Evolutionary conservation across 1,140 invertebrate genomes (phyloP), one percentile per base, ranked within the genome.

Genomic region (Chrysoperla carnea): DNA sequence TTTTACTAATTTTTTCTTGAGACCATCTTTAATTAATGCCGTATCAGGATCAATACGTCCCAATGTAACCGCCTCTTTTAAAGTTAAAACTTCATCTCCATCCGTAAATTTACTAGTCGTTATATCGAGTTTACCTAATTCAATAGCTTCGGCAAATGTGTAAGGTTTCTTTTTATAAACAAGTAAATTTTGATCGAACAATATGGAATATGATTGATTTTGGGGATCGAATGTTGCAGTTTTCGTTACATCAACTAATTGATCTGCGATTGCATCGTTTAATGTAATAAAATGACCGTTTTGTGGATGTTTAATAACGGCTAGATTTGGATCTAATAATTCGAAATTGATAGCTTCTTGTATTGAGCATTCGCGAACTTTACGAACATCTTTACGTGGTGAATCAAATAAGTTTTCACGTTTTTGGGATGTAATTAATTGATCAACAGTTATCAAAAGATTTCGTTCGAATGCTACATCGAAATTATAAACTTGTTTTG

Each of bases 1-100:
- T 53, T 84, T 87, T 7, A 90, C 70, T 43, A 92, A 61, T 53
- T 80, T 78, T 51, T 78, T 78, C 54, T 84, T 85, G 48, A 78
- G 72, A 46, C 76, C 73, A 66, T 92, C 87, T 71, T 91, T 92
- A 35, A 93, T 76, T 42, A 91, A 62, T 28, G 83, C 86, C 7
- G 86, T 85, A 58, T 88, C 77, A 1, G 86, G 76, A 66, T 94
- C 85, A 37, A 96, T 76, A 29, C 85, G 73, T 42, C 89, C 87
- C 13, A 78, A 66, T 44, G 73, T 71, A 38, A 88, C 70, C 2
- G 89, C 86, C 55, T 93, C 84, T 67, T 85, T 82, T 9, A 96
- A 67, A 11, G 78, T 78, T n/a, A 85, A 59, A 31, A 73, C 60
- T 60, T 81, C 73, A 36, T 72, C 71, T 43, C 74, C 72, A 67